Evolutionary conservation across 2,797 vertebrate species (phyloP).

Genomic region (Tadarida brasiliensis): DNA sequence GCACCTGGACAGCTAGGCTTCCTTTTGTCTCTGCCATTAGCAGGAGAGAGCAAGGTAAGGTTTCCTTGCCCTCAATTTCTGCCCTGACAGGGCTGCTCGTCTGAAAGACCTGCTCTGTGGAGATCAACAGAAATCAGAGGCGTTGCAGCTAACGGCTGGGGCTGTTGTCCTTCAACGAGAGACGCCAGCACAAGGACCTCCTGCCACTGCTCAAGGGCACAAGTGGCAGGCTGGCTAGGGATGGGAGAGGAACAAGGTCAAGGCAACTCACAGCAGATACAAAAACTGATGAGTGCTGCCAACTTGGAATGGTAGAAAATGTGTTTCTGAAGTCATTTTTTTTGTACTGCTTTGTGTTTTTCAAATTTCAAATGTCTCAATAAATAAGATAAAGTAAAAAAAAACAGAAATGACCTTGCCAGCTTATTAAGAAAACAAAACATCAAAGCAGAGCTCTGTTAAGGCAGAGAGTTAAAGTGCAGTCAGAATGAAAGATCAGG

Average conservation of each 20-base stretch:
- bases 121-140: not conserved
- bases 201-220: not conserved
- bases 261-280: not conserved
- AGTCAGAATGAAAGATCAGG: not conserved
- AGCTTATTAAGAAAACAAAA: constrained; percentile 48
- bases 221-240: not conserved
- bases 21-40: not conserved
- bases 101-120: not conserved
- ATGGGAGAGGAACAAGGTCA: not conserved
- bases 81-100: not conserved
- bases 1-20: not conserved
- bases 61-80: fast-evolving
- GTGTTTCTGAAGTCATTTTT: not conserved
- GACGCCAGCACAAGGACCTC: not conserved
- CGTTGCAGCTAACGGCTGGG: not conserved
- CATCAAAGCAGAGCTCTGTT: constrained; percentile 23
- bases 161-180: not conserved
- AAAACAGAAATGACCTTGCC: constrained; percentile 9
- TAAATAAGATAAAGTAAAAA: not conserved
- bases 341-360: not conserved
- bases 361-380: constrained; percentile 24
- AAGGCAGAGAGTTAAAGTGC: not conserved
- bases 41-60: not conserved
- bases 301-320: not conserved
- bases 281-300: not conserved